These are phyloP conservation scores for Catharus minimus DNA, from an alignment of 2,113 vertebrate species.

Conservation along the genomic window DNA sequence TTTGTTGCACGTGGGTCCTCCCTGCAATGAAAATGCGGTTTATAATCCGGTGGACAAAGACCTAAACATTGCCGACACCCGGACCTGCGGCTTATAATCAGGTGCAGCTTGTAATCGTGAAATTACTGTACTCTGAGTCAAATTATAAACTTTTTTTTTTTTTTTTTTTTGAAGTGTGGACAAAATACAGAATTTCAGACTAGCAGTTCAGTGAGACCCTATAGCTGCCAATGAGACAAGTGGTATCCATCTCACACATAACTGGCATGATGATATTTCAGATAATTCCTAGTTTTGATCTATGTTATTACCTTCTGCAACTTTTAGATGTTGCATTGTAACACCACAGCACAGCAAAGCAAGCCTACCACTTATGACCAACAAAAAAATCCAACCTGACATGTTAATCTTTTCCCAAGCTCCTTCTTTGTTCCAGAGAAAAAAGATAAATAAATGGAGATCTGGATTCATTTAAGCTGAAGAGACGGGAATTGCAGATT, in stretches of 20 bases:
- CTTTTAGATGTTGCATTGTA: background rate
- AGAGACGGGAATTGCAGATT: background rate
- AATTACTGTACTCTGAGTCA: background rate
- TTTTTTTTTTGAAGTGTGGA: too few relatives aligned
- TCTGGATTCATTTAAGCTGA: background rate
- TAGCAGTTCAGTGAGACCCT: background rate
- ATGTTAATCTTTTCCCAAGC: background rate
- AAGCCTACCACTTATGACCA: background rate
- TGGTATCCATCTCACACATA: background rate
- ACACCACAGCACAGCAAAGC: background rate
- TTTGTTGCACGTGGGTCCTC: too few relatives aligned
- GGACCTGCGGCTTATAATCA: too few relatives aligned
- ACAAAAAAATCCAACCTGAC: fast-evolving
- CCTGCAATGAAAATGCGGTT: too few relatives aligned
- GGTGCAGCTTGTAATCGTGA: too few relatives aligned
- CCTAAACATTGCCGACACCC: too few relatives aligned
- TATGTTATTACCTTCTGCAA: background rate
- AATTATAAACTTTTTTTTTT: background rate
- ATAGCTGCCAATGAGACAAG: background rate
- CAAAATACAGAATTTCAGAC: background rate
- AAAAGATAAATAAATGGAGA: background rate
- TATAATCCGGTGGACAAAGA: too few relatives aligned
- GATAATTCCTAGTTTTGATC: background rate
- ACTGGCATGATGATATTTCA: background rate
- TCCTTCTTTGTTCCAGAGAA: background rate